Conservation (phyloP, 2,888 invertebrate genomes). For the Chymomyza caudatula region DNA sequence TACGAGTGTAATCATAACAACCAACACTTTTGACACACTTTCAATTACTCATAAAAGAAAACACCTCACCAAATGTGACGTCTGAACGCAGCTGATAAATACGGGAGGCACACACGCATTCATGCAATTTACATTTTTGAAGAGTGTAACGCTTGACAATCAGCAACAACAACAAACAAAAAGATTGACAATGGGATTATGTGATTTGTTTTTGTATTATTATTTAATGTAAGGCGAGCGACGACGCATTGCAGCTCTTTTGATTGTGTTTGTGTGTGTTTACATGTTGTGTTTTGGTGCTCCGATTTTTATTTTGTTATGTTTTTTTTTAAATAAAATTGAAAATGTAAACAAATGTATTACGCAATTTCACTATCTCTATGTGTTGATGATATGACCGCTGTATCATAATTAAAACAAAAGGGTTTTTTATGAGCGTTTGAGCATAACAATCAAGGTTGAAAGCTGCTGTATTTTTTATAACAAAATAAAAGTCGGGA, state of each 20-base stretch:
- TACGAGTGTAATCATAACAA: no score
- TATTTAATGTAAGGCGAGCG: neutral
- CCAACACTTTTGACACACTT: neutral
- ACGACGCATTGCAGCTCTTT: slow-evolving; percentile 23
- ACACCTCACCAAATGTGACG: neutral
- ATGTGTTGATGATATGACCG: slow-evolving; percentile 22
- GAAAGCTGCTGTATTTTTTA: neutral
- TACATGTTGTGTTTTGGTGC: slow-evolving; percentile 23
- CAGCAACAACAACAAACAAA: slow-evolving; percentile 22
- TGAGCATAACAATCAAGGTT: neutral
- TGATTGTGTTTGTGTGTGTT: neutral
- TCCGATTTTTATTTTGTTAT: slow-evolving; percentile 56
- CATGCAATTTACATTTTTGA: neutral
- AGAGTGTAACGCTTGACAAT: neutral
- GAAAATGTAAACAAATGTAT: slow-evolving; percentile 54
- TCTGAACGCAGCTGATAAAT: neutral
- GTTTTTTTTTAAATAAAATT: slow-evolving; percentile 45
- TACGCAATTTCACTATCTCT: slow-evolving; percentile 44
- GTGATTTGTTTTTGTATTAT: slow-evolving; percentile 39
- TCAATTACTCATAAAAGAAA: neutral
- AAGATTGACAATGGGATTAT: slow-evolving; percentile 22
- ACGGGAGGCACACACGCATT: neutral
- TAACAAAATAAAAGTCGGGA: neutral
- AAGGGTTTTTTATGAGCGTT: neutral
- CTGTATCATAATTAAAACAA: neutral